Percentiles rank a stretch among this genome's conserved stretches.
Conservation (phyloP, 2,113 vertebrate genomes). For the Catagonus wagneri region DNA sequence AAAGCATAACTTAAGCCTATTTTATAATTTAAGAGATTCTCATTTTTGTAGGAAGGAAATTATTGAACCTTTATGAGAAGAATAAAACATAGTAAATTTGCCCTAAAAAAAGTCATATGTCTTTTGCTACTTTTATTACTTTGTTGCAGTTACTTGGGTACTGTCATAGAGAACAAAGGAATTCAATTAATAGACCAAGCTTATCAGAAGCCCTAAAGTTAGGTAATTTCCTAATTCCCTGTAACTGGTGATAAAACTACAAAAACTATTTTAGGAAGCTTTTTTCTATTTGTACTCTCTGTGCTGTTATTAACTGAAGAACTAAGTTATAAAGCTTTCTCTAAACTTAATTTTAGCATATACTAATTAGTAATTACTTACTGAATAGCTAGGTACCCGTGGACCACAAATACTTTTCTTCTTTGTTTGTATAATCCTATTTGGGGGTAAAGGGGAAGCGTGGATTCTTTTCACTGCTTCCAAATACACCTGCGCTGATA, state of each 20-base stretch:
- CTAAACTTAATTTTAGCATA: constrained; percentile 59
- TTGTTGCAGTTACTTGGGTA: background rate
- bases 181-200: background rate
- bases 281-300: constrained; percentile 20
- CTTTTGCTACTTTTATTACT: constrained; percentile 31
- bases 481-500: background rate
- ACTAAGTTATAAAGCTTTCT: constrained; percentile 7
- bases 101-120: background rate
- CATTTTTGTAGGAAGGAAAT: constrained; percentile 22
- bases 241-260: constrained; percentile 44
- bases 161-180: background rate
- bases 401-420: constrained; percentile 9
- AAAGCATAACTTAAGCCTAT: background rate
- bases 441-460: background rate
- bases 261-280: constrained; percentile 43
- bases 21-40: constrained; percentile 5
- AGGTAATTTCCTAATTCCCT: background rate
- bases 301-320: constrained; percentile 15
- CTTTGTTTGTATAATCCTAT: constrained; percentile 19
- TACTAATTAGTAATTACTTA: background rate
- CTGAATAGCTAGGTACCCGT: background rate
- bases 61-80: constrained; percentile 30
- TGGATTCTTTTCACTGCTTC: constrained; percentile 29
- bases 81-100: constrained; percentile 25
- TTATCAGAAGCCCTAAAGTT: constrained; percentile 38